Evolutionary conservation across 1,140 invertebrate genomes (phyloP), one percentile per base, ranked within the genome.

Genomic region (Wasmannia auropunctata): DNA sequence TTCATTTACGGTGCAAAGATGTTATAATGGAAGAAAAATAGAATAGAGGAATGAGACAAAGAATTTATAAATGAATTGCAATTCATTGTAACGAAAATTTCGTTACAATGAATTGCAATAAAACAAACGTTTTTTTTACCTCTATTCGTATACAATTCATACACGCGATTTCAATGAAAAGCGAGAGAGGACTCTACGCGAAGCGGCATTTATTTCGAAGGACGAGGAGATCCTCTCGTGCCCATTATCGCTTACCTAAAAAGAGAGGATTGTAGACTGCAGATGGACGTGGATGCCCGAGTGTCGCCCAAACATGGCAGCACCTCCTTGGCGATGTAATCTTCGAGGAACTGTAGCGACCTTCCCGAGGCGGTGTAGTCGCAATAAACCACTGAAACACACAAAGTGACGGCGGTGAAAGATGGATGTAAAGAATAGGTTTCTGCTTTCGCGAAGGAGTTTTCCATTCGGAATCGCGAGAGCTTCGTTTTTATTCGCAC

Each of bases 271-370:
- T 99, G 98, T 63, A 98, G 95, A 40, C 98, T 98, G 37, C 98
- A 98, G 87, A 98, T 97, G 56, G 97, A 97, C 6, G 98, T 97
- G 4, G 98, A 98, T 0, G 98, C 97, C 94, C 98, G 97, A 5
- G 97, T 98, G 85, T 98, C 98, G 34, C 98, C 98, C 93, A 98
- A 98, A 69, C 96, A 97, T 6, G 98, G 98, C 56, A 99, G 94
- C 1, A 99, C 98, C 92, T 98, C 96, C 87, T 97, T 96, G 25
- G 96, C 92, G 37, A 99, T 97, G 92, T 98, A 99, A 90, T 98
- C 98, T 94, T 99, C 98, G 75, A 99, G 97, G 95, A 98, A 99
- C 62, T 97, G 96, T 56, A 99, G 92, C 0, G 98, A 97, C 91
- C 98, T 96, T 54, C 97, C 98, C 16, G 97, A 98, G 8, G 98